phyloP scores from a whole-genome alignment of 2,797 vertebrate species.

The Octomys mimax region DNA sequence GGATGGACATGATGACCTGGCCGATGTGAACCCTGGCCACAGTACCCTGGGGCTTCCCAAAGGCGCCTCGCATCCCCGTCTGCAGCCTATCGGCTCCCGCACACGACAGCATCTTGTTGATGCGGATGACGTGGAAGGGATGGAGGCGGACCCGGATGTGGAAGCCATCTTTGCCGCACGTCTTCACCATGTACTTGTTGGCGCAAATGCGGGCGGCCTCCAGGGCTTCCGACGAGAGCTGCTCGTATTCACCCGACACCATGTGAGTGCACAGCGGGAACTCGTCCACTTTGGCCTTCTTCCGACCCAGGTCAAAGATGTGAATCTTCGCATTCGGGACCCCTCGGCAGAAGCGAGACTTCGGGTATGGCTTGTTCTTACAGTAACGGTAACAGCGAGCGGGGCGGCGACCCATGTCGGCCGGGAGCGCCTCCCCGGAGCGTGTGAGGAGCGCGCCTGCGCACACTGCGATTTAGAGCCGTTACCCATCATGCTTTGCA shows the following conservation, averaged over 20 bases:
- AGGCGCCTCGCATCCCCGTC: conserved; percentile 96
- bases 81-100: conserved; percentile 97
- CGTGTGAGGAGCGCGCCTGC: fast-evolving
- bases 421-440: fast-evolving
- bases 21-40: conserved; percentile 95
- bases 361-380: conserved; percentile 97
- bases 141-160: conserved; percentile 96
- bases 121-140: conserved; percentile 97
- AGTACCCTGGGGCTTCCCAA: conserved; percentile 96
- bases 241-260: conserved; percentile 97
- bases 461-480: background rate
- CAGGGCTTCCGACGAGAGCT: conserved; percentile 96
- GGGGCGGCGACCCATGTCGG: conserved; percentile 83
- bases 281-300: conserved; percentile 97
- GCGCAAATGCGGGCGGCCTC: conserved; percentile 97
- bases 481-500: background rate
- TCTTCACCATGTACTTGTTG: conserved; percentile 99
- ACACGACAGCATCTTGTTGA: conserved; percentile 98
- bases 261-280: conserved; percentile 97
- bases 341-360: conserved; percentile 96
- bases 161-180: conserved; percentile 96
- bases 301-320: conserved; percentile 96
- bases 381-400: conserved; percentile 95
- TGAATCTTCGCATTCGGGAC: conserved; percentile 97
- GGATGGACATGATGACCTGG: conserved; percentile 97